Base-by-base conservation (phyloP, 2,113 vertebrate species). In the Petromus typicus region DNA sequence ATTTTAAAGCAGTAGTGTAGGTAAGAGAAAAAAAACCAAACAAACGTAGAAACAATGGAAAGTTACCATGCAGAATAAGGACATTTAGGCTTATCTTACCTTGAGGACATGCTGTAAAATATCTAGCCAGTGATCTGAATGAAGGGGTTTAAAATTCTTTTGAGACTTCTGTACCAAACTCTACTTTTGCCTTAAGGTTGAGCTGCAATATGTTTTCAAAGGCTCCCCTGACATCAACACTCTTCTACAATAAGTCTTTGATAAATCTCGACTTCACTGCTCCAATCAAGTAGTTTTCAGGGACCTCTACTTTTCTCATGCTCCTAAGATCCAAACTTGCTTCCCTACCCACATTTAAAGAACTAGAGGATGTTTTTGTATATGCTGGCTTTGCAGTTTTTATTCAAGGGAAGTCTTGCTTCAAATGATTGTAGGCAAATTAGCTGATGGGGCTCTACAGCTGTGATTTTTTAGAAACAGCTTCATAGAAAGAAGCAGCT, bases 401-500 rank as follows among this genome's bases (percentile, higher is more conserved):
- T 95, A 89, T 92, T 94, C 88, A 94, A 10, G n/a, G 22, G 30
- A 90, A 92, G 40, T 69, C 82, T 95, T 92, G 18, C 71, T 95
- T 88, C 45, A 93, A 91, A 40, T 73, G 80, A 90, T 73, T 71
- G 69, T 78, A 93, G 75, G 87, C 69, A 96, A 92, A 97, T 97
- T 95, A 97, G 82, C 78, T 91, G 85, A 89, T 93, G 75, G 37
- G 40, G 30, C 57, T 94, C 43, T 69, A 83, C 67, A 94, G 73
- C 86, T 92, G 86, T 95, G 94, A 79, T 37, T 91, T 95, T 96
- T 97, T n/a, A 86, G 63, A 80, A 96, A 89, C 59, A 48, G 37
- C 43, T 83, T 20, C 25, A 66, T 18, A 78, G 80, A 87, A 97
- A 93, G 84, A 85, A 45, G 56, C 54, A 63, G 63, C 45, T 93